These are phyloP conservation scores for Heteractis magnifica DNA, from an alignment of 92 coral and sea anemone species.

Conservation along the genomic window DNA sequence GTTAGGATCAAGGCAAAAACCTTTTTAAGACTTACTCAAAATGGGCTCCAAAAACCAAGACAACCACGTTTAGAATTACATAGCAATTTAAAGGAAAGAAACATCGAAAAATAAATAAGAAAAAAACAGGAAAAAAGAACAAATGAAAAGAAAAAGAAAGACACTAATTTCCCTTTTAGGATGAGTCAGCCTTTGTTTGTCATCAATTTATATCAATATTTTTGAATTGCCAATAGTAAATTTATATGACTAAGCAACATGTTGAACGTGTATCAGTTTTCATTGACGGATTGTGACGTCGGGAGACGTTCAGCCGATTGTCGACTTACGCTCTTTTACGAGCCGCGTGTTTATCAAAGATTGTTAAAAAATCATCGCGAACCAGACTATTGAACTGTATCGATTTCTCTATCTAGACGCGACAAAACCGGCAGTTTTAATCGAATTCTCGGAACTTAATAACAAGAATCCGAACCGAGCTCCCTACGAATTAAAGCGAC, in stretches of 20 bases:
- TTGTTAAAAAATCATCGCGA: background rate
- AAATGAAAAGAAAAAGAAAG: too few species aligned
- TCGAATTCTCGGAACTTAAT: too few species aligned
- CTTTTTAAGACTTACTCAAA: too few species aligned
- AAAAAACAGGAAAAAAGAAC: too few species aligned
- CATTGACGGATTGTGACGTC: background rate
- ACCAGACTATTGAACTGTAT: background rate
- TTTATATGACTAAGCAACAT: background rate
- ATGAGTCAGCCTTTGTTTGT: background rate
- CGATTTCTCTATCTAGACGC: background rate
- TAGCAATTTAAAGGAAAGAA: too few species aligned
- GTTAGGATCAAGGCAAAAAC: too few species aligned
- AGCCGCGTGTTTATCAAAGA: background rate
- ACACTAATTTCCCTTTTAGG: too few species aligned
- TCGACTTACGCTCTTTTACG: background rate
- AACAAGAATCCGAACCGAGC: too few species aligned
- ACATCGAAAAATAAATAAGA: too few species aligned
- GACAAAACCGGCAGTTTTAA: background rate
- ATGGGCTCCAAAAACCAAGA: too few species aligned
- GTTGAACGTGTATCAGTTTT: background rate
- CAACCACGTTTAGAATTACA: too few species aligned
- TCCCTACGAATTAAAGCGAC: too few species aligned
- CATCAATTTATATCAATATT: background rate
- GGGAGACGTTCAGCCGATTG: background rate
- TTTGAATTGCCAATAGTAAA: background rate